These are phyloP conservation scores for Melanotus villosus DNA, from an alignment of 2,888 invertebrate genomes.

Conservation along the genomic window DNA sequence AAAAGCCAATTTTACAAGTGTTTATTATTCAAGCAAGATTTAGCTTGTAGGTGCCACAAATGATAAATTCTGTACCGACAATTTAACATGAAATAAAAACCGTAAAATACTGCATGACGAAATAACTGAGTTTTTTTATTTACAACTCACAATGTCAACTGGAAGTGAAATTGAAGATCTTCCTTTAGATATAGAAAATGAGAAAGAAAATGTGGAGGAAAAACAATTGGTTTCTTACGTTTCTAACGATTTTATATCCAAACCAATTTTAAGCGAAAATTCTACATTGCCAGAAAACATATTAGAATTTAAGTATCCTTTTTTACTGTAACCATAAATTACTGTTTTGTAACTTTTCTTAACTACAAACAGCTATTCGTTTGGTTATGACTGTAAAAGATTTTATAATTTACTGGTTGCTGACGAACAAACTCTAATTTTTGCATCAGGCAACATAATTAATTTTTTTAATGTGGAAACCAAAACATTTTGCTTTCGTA, in stretches of 20 bases:
- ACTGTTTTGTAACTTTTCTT: background rate
- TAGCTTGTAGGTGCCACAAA: too few species aligned
- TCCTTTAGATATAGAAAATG: slow-evolving; percentile 36
- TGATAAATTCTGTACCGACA: too few species aligned
- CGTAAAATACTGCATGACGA: too few species aligned
- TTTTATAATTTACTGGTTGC: slow-evolving; percentile 85
- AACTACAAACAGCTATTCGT: slow-evolving; percentile 89
- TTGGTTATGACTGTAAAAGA: slow-evolving; percentile 87
- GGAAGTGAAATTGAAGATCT: slow-evolving; percentile 23
- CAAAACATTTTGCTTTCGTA: slow-evolving; percentile 77
- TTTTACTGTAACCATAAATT: slow-evolving; percentile 34
- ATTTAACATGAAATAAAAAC: too few species aligned
- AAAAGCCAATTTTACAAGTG: too few species aligned
- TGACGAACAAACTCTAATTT: slow-evolving; percentile 81
- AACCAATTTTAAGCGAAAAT: slow-evolving; percentile 70
- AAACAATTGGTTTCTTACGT: slow-evolving; percentile 57
- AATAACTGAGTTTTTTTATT: too few species aligned
- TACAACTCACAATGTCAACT: background rate
- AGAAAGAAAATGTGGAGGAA: slow-evolving; percentile 33
- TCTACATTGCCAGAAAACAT: slow-evolving; percentile 74
- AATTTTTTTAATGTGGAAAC: slow-evolving; percentile 80
- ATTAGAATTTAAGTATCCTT: slow-evolving; percentile 80
- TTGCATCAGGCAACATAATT: slow-evolving; percentile 86
- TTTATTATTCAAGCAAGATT: too few species aligned
- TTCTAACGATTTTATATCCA: slow-evolving; percentile 72